Evolutionary conservation across 2,797 vertebrate species (phyloP).

Genomic region (Tarsius wallacei): DNA sequence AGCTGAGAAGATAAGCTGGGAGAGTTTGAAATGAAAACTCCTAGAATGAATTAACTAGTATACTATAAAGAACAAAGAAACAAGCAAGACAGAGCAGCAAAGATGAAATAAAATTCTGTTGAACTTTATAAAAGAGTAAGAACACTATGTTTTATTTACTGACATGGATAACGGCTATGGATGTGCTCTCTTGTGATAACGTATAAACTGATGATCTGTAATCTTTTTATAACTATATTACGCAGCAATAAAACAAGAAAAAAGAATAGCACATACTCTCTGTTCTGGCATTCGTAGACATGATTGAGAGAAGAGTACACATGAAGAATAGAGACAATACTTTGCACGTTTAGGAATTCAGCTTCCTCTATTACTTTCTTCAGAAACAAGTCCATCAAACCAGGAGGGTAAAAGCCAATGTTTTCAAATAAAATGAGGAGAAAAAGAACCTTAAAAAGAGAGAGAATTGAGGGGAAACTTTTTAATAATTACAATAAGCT

Average conservation of each 20-base stretch:
- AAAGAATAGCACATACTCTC: constrained; percentile 90
- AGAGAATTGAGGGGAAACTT: constrained; percentile 30
- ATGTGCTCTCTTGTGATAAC: not conserved
- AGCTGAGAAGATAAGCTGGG: not conserved
- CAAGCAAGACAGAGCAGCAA: not conserved
- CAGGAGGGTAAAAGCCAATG: constrained; percentile 91
- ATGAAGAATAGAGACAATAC: constrained; percentile 90
- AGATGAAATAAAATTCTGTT: constrained; percentile 1
- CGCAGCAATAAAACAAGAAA: not conserved
- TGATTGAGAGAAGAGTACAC: constrained; percentile 94
- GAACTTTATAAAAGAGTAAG: constrained; percentile 31
- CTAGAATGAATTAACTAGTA: constrained; percentile 26
- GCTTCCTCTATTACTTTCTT: constrained; percentile 91
- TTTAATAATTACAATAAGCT: constrained; percentile 22
- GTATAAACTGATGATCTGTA: not conserved
- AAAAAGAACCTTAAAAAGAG: constrained; percentile 91
- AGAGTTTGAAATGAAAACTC: constrained; percentile 26
- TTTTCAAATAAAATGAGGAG: constrained; percentile 91
- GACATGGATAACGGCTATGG: not conserved
- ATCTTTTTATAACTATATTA: not conserved
- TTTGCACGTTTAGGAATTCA: constrained; percentile 89
- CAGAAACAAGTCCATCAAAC: constrained; percentile 92
- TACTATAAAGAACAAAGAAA: constrained; percentile 1
- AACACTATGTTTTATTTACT: not conserved
- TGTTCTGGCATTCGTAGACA: constrained; percentile 85